A percentile compares a stretch with the other conserved stretches of the same genome.
These are phyloP conservation scores for Discoglossus pictus DNA, from an alignment of 2,797 vertebrate species.

Conservation along the genomic window DNA sequence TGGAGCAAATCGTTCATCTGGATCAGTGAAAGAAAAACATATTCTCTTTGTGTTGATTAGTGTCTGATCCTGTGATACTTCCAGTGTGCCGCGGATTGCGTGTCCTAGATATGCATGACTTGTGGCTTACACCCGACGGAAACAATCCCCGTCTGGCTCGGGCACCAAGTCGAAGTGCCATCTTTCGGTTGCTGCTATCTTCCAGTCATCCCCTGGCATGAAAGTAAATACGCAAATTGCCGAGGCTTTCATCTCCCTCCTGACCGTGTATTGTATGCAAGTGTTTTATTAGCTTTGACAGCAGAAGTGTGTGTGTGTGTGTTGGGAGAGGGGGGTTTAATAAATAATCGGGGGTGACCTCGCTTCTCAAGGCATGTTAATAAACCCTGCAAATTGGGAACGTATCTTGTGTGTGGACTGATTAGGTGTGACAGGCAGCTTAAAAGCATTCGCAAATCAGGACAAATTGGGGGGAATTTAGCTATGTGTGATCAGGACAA, in stretches of 20 bases:
- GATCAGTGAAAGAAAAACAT: too few species aligned
- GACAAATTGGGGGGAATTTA: slow-evolving; percentile 39
- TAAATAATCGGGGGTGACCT: slow-evolving; percentile 47
- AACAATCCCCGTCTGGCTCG: too few species aligned
- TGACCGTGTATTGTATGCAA: slow-evolving; percentile 1
- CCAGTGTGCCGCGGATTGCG: too few species aligned
- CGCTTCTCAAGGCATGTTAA: slow-evolving; percentile 36
- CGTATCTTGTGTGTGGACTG: slow-evolving; percentile 31
- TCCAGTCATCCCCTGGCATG: slow-evolving; percentile 16
- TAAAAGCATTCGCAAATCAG: slow-evolving; percentile 40
- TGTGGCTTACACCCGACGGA: too few species aligned
- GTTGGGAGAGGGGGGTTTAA: slow-evolving; percentile 27
- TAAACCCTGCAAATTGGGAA: slow-evolving; percentile 41
- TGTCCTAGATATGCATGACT: too few species aligned
- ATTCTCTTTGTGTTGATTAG: too few species aligned
- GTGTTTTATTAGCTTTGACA: slow-evolving; percentile 45
- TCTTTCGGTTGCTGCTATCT: slow-evolving; percentile 14
- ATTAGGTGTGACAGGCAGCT: slow-evolving; percentile 42
- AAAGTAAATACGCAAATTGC: slow-evolving; percentile 26
- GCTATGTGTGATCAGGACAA: slow-evolving; percentile 31
- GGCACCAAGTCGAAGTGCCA: neutral
- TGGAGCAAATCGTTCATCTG: too few species aligned
- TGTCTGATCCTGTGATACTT: too few species aligned
- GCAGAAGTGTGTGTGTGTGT: slow-evolving; percentile 31
- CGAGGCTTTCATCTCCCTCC: slow-evolving; percentile 26